phyloP scores from a whole-genome alignment of 1,140 invertebrate species.

The roundworm (Caenorhabditis elegans) region WBcel235 BX284603.4:10572501-10573000 shows the following conservation, averaged over 20 bases:
- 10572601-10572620: too few species aligned
- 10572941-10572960: too few species aligned
- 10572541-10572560: too few species aligned
- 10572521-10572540: not conserved
- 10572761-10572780: not conserved
- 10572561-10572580: too few species aligned
- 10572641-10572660: conserved; percentile 14
- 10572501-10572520: too few species aligned
- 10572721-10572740: not conserved
- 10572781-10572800: not conserved
- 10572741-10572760: not conserved
- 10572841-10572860: not conserved
- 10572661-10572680: not conserved
- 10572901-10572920: conserved; percentile 15
- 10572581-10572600: too few species aligned
- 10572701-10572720: not conserved
- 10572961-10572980: too few species aligned
- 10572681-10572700: not conserved
- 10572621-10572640: conserved; percentile 7
- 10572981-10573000: too few species aligned
- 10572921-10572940: not conserved
- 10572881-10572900: conserved; percentile 6
- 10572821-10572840: not conserved
- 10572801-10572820: not conserved
- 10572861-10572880: not conserved